Evolutionary conservation across 2,888 invertebrate genomes (phyloP), one percentile per base, ranked within the genome.

Genomic region (Villa cingulata): DNA sequence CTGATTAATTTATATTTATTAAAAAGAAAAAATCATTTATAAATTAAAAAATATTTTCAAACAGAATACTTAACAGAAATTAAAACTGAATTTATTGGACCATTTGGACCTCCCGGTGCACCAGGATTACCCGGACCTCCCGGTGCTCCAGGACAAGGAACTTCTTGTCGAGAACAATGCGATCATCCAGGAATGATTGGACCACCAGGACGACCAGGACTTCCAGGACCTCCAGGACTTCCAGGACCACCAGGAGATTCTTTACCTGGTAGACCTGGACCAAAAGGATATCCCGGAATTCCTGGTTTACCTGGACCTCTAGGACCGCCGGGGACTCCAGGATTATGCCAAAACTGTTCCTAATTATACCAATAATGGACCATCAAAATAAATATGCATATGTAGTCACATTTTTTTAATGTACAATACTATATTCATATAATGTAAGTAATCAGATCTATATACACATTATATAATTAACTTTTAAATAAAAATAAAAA

Each of bases 11-110:
- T 49, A 10, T 15, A 23, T 37, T 23, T 23, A 7, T 23, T 23
- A 6, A 6, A 23, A 4, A 23, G 14, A 32, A 5, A 10, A 19
- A 27, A 27, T 4, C 2, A 12, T 32, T 9, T 12, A 7, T 16
- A 34, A 29, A 46, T 45, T 15, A 29, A 12, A 15, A 42, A 10
- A 14, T 19, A 12, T 17, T 1, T 17, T 53, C 40, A 53, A 58
- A 48, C 68, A 88, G 89, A 85, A 58, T 82, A 85, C 59, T 69
- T 90, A 57, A 76, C 75, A 57, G 86, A 86, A 60, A 69, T 88
- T 58, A 72, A 80, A 41, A 71, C 78, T 20, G 62, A 61, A 56
- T 73, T 77, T 58, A 56, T 62, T 29, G 72, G 72, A 10, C 59
- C 62, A 1, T 49, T 52, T 1, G 59, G 59, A 5, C 53, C 51